Evolutionary conservation across 2,113 vertebrate species (phyloP).

Genomic region (Microtus richardsoni): DNA sequence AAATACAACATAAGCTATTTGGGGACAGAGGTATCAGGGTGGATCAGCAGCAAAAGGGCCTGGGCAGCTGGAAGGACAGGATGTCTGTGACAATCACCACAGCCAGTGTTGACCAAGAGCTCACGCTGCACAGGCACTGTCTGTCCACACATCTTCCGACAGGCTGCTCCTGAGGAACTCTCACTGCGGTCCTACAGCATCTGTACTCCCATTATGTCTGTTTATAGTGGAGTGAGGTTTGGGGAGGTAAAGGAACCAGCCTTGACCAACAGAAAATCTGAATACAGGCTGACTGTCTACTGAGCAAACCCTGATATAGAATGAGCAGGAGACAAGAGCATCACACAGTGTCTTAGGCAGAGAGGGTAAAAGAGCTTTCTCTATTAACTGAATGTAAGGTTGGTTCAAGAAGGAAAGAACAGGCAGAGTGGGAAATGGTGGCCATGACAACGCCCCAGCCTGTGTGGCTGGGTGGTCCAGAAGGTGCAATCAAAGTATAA

Average conservation of each 20-base stretch:
- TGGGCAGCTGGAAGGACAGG: background rate
- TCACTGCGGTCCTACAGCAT: rapidly evolving
- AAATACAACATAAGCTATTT: background rate
- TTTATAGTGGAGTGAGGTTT: background rate
- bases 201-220: no score
- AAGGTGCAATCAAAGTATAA: background rate
- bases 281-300: background rate
- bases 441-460: background rate
- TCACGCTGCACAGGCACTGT: rapidly evolving
- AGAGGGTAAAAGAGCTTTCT: background rate
- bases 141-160: rapidly evolving
- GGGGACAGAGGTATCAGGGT: background rate
- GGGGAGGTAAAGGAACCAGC: background rate
- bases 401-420: background rate
- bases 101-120: rapidly evolving
- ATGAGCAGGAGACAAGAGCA: background rate
- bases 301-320: background rate
- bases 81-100: background rate
- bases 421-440: background rate
- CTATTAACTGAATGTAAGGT: background rate
- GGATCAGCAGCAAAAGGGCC: background rate
- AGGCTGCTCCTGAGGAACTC: rapidly evolving
- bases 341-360: rapidly evolving
- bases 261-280: background rate
- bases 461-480: background rate